Base-by-base conservation (phyloP, 2,888 invertebrate genomes). In the Pheosia tremula region DNA sequence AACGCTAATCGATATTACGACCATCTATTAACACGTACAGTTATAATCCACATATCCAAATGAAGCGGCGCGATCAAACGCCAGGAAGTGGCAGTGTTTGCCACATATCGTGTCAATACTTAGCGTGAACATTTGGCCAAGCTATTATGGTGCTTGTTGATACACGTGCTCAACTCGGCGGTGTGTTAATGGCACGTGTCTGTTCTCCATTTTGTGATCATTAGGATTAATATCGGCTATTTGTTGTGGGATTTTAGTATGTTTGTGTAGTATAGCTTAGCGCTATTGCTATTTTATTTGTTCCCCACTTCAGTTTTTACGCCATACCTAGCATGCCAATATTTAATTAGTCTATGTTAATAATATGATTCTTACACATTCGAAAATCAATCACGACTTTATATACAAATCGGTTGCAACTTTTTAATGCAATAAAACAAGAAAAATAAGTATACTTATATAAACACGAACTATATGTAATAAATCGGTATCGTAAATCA, bases 101-200 rank as follows among this genome's bases (percentile, higher is more conserved):
- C 82, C 65, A 75, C 75, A 80, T 80, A 80, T 80, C 79, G 76
- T 81, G 88, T 87, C 86, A 85, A 88, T 83, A 86, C 63, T 67
- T 58, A 61, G 68, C 66, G 66, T 68, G 74, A 75, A 85, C 81
- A 79, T 83, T 83, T 82, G 81, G 78, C 78, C 77, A 75, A 69
- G 79, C 81, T 84, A 84, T 86, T 82, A 84, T 80, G 84, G 79
- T 74, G 66, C 68, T 58, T 90, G 82, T 89, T 88, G 88, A 83
- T 53, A 63, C 88, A 89, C 87, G 75, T 87, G 88, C 74, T 5
- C 39, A 39, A 39, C 39, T 86, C 85, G 72, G 75, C 68, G 58
- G 68, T 68, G 67, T 65, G 66, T 24, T 24, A 24, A 71, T 69
- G 75, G 71, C 76, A 80, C 72, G 68, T 64, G 73, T 62, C 72